These are phyloP conservation scores for Antrozous pallidus DNA, from an alignment of 2,797 vertebrate species.

Conservation along the genomic window DNA sequence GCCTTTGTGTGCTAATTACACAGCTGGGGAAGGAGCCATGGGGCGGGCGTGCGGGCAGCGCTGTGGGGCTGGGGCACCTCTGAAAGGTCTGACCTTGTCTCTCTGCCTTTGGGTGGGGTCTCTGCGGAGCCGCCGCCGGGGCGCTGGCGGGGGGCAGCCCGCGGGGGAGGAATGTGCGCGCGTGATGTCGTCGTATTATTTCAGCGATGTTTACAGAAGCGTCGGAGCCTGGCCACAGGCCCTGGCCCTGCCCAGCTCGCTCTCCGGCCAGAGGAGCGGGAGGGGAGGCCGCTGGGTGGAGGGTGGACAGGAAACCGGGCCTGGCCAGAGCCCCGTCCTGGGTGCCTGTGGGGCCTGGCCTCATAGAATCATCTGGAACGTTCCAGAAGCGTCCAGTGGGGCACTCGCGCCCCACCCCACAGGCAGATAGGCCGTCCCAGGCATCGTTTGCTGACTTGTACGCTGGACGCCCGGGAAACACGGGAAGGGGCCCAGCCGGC, in stretches of 20 bases:
- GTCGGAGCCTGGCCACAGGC: neutral
- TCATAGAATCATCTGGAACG: neutral
- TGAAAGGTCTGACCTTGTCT: slow-evolving; percentile 47
- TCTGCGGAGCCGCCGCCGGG: neutral
- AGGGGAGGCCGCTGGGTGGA: neutral
- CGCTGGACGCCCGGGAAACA: neutral
- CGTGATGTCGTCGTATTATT: neutral
- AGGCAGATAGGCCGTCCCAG: neutral
- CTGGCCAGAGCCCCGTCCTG: neutral
- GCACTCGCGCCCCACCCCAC: accelerated
- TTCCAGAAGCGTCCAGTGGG: neutral
- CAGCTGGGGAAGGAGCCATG: slow-evolving; percentile 63
- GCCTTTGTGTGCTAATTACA: slow-evolving; percentile 76
- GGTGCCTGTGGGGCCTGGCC: neutral
- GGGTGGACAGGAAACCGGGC: neutral
- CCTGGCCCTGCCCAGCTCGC: neutral
- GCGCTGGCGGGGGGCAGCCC: neutral
- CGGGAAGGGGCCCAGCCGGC: no score
- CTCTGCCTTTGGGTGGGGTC: slow-evolving; percentile 55
- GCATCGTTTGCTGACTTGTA: neutral
- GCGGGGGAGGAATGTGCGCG: neutral
- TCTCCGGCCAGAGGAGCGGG: neutral
- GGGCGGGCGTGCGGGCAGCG: neutral
- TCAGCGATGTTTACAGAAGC: neutral
- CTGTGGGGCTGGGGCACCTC: slow-evolving; percentile 58